Evolutionary conservation across 2,888 invertebrate species (phyloP).

Genomic region (Phasia obesa): DNA sequence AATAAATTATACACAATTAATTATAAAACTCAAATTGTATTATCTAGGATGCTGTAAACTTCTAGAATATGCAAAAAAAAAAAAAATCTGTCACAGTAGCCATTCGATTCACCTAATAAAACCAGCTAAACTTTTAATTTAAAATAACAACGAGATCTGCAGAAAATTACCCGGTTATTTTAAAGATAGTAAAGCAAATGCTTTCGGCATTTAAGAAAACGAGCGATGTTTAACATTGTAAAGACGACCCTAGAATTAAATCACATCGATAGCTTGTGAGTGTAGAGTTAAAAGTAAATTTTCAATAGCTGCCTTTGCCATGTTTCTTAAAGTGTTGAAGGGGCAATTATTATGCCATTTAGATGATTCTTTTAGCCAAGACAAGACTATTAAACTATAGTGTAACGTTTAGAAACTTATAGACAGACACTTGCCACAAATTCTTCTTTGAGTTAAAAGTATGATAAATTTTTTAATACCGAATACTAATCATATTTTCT

Average conservation of each 20-base stretch:
- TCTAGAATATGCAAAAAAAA: too few relatives aligned
- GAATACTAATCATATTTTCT: conserved; percentile 67
- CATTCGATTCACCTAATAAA: too few relatives aligned
- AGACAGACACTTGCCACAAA: neutral
- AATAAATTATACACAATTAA: too few relatives aligned
- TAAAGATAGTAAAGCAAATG: neutral
- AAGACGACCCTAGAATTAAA: conserved; percentile 62
- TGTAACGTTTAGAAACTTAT: conserved; percentile 38
- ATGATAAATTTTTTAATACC: conserved; percentile 59
- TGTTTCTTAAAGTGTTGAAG: conserved; percentile 44
- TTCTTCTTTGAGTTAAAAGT: conserved; percentile 33
- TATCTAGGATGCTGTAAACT: too few relatives aligned
- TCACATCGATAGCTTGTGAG: conserved; percentile 16
- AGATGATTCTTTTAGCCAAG: neutral
- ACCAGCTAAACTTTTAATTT: conserved; percentile 52
- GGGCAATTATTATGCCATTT: conserved; percentile 48
- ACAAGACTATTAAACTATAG: conserved; percentile 14
- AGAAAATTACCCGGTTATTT: conserved; percentile 1
- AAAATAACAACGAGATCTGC: conserved; percentile 15
- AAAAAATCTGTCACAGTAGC: too few relatives aligned
- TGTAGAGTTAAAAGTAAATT: conserved; percentile 12
- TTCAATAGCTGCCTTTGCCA: conserved; percentile 6
- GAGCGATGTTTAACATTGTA: conserved; percentile 51
- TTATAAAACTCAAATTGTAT: too few relatives aligned
- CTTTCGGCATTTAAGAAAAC: conserved; percentile 27